A percentile compares a stretch with the other conserved stretches of the same genome.
Evolutionary conservation across 2,888 invertebrate species (phyloP).

Genomic region (Stomorhina lunata): DNA sequence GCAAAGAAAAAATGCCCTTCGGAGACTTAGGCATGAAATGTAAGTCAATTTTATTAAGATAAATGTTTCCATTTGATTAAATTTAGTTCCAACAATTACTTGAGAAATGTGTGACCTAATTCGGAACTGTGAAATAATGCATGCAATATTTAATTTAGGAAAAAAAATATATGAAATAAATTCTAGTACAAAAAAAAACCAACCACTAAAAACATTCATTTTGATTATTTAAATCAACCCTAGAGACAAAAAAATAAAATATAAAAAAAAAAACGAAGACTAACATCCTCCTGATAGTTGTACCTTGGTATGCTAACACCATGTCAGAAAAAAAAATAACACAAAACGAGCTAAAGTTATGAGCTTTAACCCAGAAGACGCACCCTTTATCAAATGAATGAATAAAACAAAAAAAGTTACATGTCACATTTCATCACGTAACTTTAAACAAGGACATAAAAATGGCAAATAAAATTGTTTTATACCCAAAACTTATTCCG

Average conservation of each 20-base stretch:
- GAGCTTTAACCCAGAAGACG: slow-evolving; percentile 38
- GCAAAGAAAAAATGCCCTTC: too few species aligned
- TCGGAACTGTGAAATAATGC: slow-evolving; percentile 2
- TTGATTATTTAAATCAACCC: slow-evolving; percentile 61
- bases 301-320: background rate
- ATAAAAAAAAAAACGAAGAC: background rate
- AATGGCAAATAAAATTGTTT: slow-evolving; percentile 36
- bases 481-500: slow-evolving; percentile 37
- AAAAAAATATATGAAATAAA: background rate
- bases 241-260: slow-evolving; percentile 10
- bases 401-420: slow-evolving; percentile 36
- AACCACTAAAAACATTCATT: slow-evolving; percentile 37
- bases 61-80: slow-evolving; percentile 47
- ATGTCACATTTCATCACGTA: slow-evolving; percentile 63
- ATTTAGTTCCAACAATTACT: slow-evolving; percentile 43
- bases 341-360: slow-evolving; percentile 2
- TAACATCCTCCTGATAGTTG: slow-evolving; percentile 6
- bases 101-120: slow-evolving; percentile 48
- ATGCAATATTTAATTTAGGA: slow-evolving; percentile 1
- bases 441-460: slow-evolving; percentile 43
- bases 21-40: too few species aligned
- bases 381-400: slow-evolving; percentile 36
- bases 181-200: background rate
- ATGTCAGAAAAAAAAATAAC: too few species aligned
- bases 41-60: slow-evolving; percentile 23